Conservation (phyloP, 2,113 vertebrate species). For the Lates calcarifer region DNA sequence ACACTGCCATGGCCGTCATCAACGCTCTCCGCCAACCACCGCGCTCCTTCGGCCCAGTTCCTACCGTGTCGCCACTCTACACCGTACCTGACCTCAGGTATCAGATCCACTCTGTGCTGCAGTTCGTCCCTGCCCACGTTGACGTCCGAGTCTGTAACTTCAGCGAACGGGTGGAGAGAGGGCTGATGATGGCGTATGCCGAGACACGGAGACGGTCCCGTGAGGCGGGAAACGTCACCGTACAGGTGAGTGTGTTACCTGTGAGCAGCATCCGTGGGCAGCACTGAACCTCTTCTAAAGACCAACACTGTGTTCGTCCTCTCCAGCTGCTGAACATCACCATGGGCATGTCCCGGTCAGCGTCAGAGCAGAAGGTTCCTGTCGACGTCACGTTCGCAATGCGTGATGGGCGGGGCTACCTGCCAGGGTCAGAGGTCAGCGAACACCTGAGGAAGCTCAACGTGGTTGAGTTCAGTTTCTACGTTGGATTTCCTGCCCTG, state of each 20-base stretch:
- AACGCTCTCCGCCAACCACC: conserved; percentile 87
- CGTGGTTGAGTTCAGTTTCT: conserved; percentile 97
- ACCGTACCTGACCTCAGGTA: conserved; percentile 87
- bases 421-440: conserved; percentile 91
- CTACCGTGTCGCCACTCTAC: conserved; percentile 86
- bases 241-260: conserved; percentile 86
- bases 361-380: conserved; percentile 83
- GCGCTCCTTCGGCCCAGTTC: conserved; percentile 82
- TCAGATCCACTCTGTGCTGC: conserved; percentile 93
- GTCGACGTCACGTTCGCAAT: conserved; percentile 91
- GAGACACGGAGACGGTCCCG: conserved; percentile 87
- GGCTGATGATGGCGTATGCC: conserved; percentile 87
- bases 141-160: conserved; percentile 94
- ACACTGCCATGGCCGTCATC: conserved; percentile 92
- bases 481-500: conserved; percentile 92
- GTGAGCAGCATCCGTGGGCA: too few species aligned
- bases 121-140: conserved; percentile 92
- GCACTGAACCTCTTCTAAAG: too few species aligned
- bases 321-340: conserved; percentile 93
- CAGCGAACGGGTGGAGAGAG: conserved; percentile 90
- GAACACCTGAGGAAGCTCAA: conserved; percentile 91
- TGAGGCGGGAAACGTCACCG: conserved; percentile 85
- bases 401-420: conserved; percentile 83
- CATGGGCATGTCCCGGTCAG: conserved; percentile 58
- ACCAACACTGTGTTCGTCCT: neutral